These are phyloP conservation scores for Merops nubicus DNA, from an alignment of 2,113 vertebrate species.

Conservation along the genomic window DNA sequence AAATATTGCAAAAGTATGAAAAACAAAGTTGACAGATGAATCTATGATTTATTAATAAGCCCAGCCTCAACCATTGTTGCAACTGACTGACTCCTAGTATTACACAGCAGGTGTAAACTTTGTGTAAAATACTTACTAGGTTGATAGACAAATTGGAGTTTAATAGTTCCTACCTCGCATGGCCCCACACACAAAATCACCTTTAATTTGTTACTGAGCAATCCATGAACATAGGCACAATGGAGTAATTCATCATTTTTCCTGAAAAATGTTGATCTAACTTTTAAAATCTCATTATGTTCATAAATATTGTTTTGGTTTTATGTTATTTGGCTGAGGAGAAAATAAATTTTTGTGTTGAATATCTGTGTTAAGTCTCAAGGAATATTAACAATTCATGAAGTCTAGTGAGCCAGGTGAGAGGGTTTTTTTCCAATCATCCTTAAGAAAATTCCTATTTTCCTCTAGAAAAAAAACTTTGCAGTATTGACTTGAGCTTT, in stretches of 20 bases:
- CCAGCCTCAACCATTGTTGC: neutral
- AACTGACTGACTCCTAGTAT: neutral
- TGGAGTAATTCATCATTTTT: neutral
- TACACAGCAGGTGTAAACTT: neutral
- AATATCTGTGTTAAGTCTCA: neutral
- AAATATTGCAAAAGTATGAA: neutral
- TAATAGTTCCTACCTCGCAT: neutral
- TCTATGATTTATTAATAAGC: neutral
- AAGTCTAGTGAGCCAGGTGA: neutral
- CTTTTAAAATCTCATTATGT: neutral
- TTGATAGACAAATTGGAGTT: neutral
- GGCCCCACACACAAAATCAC: neutral
- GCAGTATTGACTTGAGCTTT: neutral
- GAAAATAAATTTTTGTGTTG: neutral
- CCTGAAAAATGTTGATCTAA: neutral
- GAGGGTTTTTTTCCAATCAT: neutral
- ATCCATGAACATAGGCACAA: neutral
- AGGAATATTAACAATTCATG: neutral
- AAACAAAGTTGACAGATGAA: neutral
- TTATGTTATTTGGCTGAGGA: neutral
- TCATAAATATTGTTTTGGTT: neutral
- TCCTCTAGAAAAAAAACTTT: neutral
- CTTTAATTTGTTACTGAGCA: neutral
- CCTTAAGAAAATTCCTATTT: neutral
- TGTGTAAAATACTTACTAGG: neutral